A percentile compares a stretch with the other conserved stretches of the same genome.
phyloP scores from a whole-genome alignment of 2,797 vertebrate species.

The Protonibea diacanthus region DNA sequence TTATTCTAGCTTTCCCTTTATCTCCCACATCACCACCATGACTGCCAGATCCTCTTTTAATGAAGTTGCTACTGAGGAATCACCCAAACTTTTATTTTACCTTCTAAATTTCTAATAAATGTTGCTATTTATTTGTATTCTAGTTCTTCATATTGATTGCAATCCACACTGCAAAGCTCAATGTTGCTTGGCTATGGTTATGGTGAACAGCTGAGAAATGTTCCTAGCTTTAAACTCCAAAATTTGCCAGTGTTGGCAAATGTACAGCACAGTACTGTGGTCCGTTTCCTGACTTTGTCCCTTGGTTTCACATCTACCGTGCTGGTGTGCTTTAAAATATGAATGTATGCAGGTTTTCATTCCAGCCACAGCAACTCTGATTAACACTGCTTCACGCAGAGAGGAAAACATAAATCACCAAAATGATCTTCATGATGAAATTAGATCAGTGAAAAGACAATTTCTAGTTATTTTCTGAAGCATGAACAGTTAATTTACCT shows the following conservation, averaged over 20 bases:
- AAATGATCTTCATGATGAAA: not conserved
- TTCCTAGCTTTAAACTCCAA: not conserved
- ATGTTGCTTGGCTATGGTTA: not conserved
- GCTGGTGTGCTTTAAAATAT: not conserved
- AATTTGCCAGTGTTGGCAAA: not conserved
- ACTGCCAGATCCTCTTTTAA: no score
- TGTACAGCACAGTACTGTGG: not conserved
- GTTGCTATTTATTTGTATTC: not conserved
- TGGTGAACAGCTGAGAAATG: not conserved
- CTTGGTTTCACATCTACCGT: not conserved
- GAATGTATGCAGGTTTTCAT: not conserved
- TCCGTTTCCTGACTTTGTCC: not conserved
- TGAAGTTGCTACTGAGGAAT: not conserved
- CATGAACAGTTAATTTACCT: slow-evolving; percentile 78
- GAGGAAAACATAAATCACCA: not conserved
- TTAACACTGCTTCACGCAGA: not conserved
- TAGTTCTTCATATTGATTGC: not conserved
- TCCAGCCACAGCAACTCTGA: not conserved
- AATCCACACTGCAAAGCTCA: not conserved
- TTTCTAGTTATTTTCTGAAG: not conserved
- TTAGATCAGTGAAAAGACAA: not conserved
- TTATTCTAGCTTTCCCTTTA: not conserved
- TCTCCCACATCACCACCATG: not conserved
- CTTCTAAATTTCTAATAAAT: not conserved
- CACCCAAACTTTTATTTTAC: not conserved